Conservation (phyloP, 1,140 invertebrate genomes). For the Drosophila hydei region DNA sequence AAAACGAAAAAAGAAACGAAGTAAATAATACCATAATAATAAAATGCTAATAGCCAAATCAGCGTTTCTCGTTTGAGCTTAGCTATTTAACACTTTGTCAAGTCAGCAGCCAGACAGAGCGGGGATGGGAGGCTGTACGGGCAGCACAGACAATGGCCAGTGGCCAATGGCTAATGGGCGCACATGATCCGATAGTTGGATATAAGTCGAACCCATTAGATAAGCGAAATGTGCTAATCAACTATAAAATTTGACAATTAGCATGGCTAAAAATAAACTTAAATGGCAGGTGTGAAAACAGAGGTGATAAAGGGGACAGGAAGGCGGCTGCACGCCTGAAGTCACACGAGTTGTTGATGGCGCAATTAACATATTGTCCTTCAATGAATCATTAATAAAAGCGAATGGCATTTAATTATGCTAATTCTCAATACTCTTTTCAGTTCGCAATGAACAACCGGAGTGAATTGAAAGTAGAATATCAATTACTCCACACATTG, state of each 20-base stretch:
- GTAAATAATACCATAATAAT: conserved; percentile 4
- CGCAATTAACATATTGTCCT: conserved; percentile 26
- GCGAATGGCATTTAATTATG: conserved; percentile 29
- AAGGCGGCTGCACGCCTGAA: conserved; percentile 1
- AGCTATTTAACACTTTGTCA: conserved; percentile 61
- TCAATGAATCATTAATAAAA: conserved; percentile 12
- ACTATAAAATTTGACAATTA: conserved; percentile 58
- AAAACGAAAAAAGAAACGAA: conserved; percentile 1
- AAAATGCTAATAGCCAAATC: conserved; percentile 53
- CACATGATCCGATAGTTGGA: conserved; percentile 42
- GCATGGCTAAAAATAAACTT: conserved; percentile 29
- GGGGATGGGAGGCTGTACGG: not conserved
- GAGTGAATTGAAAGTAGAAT: not conserved
- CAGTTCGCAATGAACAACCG: conserved; percentile 7
- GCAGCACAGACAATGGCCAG: not conserved
- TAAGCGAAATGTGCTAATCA: conserved; percentile 38
- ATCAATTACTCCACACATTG: not conserved
- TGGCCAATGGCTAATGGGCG: conserved; percentile 42
- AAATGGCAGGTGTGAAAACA: not conserved
- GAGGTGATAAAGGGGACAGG: not conserved
- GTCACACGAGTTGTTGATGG: conserved; percentile 27
- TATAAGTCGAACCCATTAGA: conserved; percentile 18
- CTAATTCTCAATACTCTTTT: conserved; percentile 30
- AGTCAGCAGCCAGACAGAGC: conserved; percentile 21
- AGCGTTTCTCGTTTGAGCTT: conserved; percentile 36